Percentiles rank a stretch among this genome's conserved stretches.
Evolutionary conservation across 2,797 vertebrate species (phyloP).

Genomic region (Bradypodion ventrale): DNA sequence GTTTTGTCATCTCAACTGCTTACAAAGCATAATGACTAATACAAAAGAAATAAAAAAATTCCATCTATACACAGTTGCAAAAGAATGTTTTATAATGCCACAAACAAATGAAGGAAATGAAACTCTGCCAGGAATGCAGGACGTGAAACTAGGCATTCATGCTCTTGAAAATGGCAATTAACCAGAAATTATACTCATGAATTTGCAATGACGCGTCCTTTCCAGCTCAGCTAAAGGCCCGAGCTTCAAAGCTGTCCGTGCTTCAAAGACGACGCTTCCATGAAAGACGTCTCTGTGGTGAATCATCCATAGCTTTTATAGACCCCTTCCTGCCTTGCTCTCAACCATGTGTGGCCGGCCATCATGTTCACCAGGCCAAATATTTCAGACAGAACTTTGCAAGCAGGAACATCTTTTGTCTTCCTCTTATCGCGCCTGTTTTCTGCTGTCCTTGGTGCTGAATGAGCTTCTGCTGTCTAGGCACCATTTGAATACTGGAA

Average conservation of each 20-base stretch:
- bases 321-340: neutral
- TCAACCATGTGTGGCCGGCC: too few species aligned
- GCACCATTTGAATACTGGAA: neutral
- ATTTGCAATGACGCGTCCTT: conserved; percentile 13
- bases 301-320: neutral
- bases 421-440: neutral
- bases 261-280: conserved; percentile 1
- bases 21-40: neutral
- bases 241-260: conserved; percentile 5
- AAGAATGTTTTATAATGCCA: neutral
- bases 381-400: neutral
- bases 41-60: neutral
- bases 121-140: neutral
- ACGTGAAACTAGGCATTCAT: neutral
- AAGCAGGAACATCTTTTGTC: neutral
- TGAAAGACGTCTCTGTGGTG: neutral
- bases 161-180: conserved; percentile 12
- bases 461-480: neutral
- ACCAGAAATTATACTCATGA: conserved; percentile 22
- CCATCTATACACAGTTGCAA: neutral
- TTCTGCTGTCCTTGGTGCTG: conserved; percentile 18
- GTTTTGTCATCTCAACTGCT: neutral
- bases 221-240: neutral
- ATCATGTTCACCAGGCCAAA: neutral
- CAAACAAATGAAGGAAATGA: conserved; percentile 27